These are phyloP conservation scores for Tragulus kanchil DNA, from an alignment of 2,113 vertebrate genomes.

Conservation along the genomic window DNA sequence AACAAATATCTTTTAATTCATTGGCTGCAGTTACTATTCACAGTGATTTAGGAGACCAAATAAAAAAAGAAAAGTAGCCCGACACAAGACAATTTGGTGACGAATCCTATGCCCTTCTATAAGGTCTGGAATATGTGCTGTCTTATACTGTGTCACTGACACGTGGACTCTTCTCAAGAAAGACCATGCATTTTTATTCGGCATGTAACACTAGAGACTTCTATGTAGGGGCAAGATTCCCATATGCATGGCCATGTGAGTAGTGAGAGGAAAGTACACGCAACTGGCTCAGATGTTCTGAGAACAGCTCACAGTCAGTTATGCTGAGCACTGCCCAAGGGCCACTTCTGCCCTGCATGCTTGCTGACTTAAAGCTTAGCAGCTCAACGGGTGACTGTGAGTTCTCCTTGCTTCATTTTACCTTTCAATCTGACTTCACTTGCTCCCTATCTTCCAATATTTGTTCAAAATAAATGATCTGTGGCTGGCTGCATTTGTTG, in stretches of 20 bases:
- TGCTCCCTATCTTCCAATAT: not conserved
- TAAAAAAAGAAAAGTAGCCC: not conserved
- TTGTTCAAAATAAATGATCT: slow-evolving; percentile 6
- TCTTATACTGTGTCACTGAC: not conserved
- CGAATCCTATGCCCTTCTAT: not conserved
- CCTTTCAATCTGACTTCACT: not conserved
- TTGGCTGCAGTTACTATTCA: not conserved
- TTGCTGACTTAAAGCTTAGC: not conserved
- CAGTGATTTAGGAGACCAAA: not conserved
- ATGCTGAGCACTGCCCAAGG: not conserved
- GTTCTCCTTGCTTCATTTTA: not conserved
- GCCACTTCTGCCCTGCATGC: too few relatives aligned
- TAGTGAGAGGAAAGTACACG: not conserved
- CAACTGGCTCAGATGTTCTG: not conserved
- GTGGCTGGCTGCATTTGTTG: not conserved
- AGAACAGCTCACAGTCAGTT: not conserved
- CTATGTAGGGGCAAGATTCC: not conserved
- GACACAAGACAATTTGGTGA: not conserved
- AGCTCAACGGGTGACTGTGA: not conserved
- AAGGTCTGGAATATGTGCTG: not conserved
- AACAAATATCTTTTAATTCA: not conserved
- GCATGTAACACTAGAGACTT: not conserved
- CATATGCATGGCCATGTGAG: too few relatives aligned
- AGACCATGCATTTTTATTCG: not conserved
- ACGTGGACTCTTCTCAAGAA: not conserved